Base-by-base conservation (phyloP, 2,888 invertebrate species). In the Podotricha telesiphe region DNA sequence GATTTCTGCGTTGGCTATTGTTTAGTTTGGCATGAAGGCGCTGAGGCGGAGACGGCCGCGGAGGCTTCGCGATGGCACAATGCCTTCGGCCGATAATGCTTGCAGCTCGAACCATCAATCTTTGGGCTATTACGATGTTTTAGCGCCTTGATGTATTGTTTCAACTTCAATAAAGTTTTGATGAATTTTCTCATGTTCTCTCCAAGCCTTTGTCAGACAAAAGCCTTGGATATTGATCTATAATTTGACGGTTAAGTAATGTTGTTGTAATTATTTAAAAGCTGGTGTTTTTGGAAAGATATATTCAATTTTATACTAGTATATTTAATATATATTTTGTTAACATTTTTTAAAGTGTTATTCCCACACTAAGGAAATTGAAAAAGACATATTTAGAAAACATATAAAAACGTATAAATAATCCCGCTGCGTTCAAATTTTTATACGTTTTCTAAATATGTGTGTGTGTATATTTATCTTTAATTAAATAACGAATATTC, bases 91-190 rank as follows among this genome's bases (percentile, higher is more conserved):
- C 78, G 75, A 89, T 89, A 88, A 86, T 86, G 82, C 85, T 81
- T 84, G 86, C 84, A 86, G 82, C 84, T 82, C 77, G 78, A 85
- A 88, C 89, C 86, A 92, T 92, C 91, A 91, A 92, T 92, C 91
- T 91, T 86, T 82, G 80, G 86, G 82, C 89, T 88, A 91, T 91
- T 91, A 90, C 86, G 87, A 89, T 91, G 90, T 88, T 90, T 91
- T 91, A 91, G 88, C 89, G 88, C 86, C 88, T 87, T 89, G 89
- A 91, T 91, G 90, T 92, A 92, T 92, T 92, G 92, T 92, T 91
- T 90, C 86, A 86, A 89, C 87, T 85, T 90, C 88, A 91, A 91
- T 91, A 89, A 92, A 91, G 90, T 93, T 92, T 91, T 91, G 92
- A 92, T 92, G 88, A 90, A 93, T 91, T 88, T 91, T 89, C 76